These are phyloP conservation scores for Pithys albifrons DNA, from an alignment of 2,113 vertebrate genomes.

Conservation along the genomic window DNA sequence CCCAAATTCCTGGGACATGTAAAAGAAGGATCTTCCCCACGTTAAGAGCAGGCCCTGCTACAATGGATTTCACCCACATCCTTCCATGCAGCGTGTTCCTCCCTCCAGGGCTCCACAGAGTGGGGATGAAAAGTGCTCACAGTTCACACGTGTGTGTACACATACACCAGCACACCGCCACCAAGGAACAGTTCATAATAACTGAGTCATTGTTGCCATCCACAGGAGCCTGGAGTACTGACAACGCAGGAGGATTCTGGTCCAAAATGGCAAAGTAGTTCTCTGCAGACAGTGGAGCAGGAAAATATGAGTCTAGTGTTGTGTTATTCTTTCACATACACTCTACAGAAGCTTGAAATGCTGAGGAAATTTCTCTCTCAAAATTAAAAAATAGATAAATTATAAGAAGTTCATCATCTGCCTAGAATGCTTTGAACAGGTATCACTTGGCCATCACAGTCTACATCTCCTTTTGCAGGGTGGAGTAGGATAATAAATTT, in stretches of 20 bases:
- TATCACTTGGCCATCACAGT: not conserved
- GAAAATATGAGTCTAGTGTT: conserved; percentile 13
- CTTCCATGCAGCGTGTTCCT: not conserved
- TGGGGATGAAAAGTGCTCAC: not conserved
- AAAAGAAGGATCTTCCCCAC: not conserved
- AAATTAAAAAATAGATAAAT: not conserved
- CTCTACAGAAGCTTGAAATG: not conserved
- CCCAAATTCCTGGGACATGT: not conserved
- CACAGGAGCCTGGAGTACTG: conserved; percentile 60
- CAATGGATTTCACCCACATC: not conserved
- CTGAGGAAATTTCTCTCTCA: not conserved
- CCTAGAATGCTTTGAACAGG: conserved; percentile 2
- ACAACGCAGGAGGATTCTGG: not conserved
- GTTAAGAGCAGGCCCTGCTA: not conserved
- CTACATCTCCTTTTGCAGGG: not conserved
- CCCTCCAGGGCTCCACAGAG: not conserved
- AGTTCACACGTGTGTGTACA: not conserved
- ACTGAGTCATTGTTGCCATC: conserved; percentile 63
- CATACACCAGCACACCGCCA: not conserved
- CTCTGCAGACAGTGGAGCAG: not conserved
- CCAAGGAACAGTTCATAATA: not conserved
- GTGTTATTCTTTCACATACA: not conserved
- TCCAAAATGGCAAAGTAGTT: conserved; percentile 32
- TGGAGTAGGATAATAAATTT: conserved; percentile 10
- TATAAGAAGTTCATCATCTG: not conserved